Evolutionary conservation across 2,113 vertebrate species (phyloP), one percentile per base, ranked within the genome.

Genomic region (Pseudorectes ferrugineus): DNA sequence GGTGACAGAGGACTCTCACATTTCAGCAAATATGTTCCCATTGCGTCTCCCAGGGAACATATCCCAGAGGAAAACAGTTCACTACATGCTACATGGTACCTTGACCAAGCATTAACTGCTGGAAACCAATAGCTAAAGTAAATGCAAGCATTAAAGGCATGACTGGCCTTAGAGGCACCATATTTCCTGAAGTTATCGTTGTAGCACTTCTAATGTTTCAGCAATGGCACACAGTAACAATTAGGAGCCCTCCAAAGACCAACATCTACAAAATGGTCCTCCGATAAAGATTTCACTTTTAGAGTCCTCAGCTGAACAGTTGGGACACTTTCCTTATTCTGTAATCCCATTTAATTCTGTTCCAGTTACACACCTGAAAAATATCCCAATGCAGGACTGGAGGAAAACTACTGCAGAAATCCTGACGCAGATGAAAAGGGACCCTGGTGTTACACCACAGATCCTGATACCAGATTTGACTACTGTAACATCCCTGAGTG

Each of bases 401-500:
- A 99, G 5, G 95, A 91, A 61, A 99, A 99, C 96, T 98, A 99
- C 95, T 99, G 99, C 74, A 98, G 99, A 95, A 99, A 99, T 88
- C 99, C 99, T 0, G 99, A 99, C 92, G 81, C 86, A 0, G 99
- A 99, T 58, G 87, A 15, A 33, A 46, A 80, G 3, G 98, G 97
- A 77, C 99, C 99, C 29, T 99, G 99, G 99, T 99, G 99, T 78
- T 99, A 99, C 93, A 99, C 99, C 23, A 98, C 97, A 2, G 98
- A 99, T 85, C 68, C 97, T 1, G 25, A 55, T 0, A 93, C 88
- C 38, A 98, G 99, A 96, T 99, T 89, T 95, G 99, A 99, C 90
- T 99, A 98, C 97, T 99, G 99, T 63, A 95, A 68, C n/a, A 98
- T 99, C 74, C 98, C 98, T 0, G 98, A 97, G 36, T 99, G 99